Percentiles rank a stretch among this genome's conserved stretches.
Conservation (phyloP, 92 coral and sea anemone species). For the Epizoanthus stellaris region DNA sequence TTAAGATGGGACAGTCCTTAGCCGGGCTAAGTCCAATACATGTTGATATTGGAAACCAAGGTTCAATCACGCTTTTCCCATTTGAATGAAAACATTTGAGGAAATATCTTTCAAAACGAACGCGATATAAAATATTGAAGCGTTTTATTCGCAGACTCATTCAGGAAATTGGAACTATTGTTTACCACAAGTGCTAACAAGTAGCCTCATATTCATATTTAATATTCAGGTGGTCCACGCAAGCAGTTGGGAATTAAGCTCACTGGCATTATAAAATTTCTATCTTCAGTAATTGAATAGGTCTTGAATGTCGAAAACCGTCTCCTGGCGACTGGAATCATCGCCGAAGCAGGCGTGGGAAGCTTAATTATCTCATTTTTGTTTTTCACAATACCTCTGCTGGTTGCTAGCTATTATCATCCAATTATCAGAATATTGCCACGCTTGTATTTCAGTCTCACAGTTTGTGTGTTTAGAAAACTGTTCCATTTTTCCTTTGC, state of each 20-base stretch:
- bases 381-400: conserved; percentile 12
- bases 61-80: conserved; percentile 25
- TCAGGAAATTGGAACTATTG: conserved; percentile 33
- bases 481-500: conserved; percentile 1
- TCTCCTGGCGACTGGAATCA: conserved; percentile 39
- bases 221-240: conserved; percentile 27
- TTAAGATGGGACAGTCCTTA: neutral
- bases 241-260: conserved; percentile 15
- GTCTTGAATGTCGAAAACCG: conserved; percentile 18
- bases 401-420: conserved; percentile 25
- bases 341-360: conserved; percentile 32
- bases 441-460: neutral
- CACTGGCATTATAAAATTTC: conserved; percentile 6
- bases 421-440: conserved; percentile 21
- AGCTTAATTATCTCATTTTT: conserved; percentile 23
- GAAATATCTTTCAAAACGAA: conserved; percentile 27
- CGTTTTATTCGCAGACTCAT: conserved; percentile 15
- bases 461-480: conserved; percentile 31
- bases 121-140: conserved; percentile 38
- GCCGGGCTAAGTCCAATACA: neutral
- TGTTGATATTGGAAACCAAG: neutral
- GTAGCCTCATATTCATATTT: neutral
- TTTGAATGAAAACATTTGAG: conserved; percentile 9
- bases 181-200: conserved; percentile 21
- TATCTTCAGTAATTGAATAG: conserved; percentile 39